Evolutionary conservation across 2,113 vertebrate species (phyloP), one percentile per base, ranked within the genome.

Genomic region (Chaenocephalus aceratus): DNA sequence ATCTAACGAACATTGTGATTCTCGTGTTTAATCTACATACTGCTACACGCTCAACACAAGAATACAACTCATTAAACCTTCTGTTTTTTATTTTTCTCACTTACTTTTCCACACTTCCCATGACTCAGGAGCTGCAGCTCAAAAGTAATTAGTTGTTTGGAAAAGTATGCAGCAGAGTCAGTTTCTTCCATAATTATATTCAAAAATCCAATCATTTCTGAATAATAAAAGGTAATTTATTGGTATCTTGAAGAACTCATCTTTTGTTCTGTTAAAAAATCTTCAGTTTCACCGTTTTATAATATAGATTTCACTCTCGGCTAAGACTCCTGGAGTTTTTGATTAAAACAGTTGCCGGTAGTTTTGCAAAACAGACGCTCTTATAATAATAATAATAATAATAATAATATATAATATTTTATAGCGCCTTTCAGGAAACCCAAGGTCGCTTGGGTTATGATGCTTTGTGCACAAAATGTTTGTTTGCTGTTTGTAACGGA

Each of bases 301-400:
- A 18, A 63, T 26, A 44, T 1, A 15, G 11, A 14, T 45, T 26
- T 74, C 10, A 41, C 18, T 41, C 44, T 18, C 21, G 0, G 15
- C 54, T 65, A 30, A 26, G 1, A 36, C 65, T 79, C 30, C 53
- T 2, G 14, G 13, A 14, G 45, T 36, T 57, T 15, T 48, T 45
- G 12, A 54, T 74, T 78, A 48, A 10, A 26, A 34, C 6, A 63
- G 15, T 49, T 8, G 26, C n/a, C 34, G 12, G 45, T 64, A 58
- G 18, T 15, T 36, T 82, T 46, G 54, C 34, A 67, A 78, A 53
- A 26, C 6, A 21, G 56, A 23, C 67, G 14, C 26, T 14, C 57
- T n/a, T n/a, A n/a, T n/a, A n/a, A n/a, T n/a, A n/a, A n/a, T n/a
- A n/a, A n/a, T n/a, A n/a, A n/a, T n/a, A n/a, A n/a, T n/a, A n/a